Evolutionary conservation across 2,888 invertebrate species (phyloP), one percentile per base, ranked within the genome.

Genomic region (Tetrapedia diversipes): DNA sequence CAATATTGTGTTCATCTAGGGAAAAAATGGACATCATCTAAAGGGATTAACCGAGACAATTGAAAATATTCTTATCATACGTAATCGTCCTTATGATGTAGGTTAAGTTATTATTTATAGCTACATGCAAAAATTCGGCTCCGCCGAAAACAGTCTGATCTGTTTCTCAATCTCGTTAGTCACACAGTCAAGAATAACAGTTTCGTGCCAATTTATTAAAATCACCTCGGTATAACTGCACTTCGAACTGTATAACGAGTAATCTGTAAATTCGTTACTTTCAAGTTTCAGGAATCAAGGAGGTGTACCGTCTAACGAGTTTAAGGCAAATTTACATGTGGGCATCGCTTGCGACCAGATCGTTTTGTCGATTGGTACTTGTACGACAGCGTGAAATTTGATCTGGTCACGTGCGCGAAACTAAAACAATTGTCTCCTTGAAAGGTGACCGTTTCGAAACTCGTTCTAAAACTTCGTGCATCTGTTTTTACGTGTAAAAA

Each of bases 211-310:
- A 47, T 37, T 14, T 11, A n/a, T 43, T 16, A 32, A 56, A 47
- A 22, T 47, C 19, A 27, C 19, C n/a, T 65, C 45, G n/a, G n/a
- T 22, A 3, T 39, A 19, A 8, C 27, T 19, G 8, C 6, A 19
- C 27, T 4, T n/a, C 34, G 1, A 24, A 37, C 47, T 45, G 24
- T 61, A 7, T 24, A 10, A 24, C 10, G 11, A 39, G 29, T 65
- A 22, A n/a, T 24, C n/a, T 10, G n/a, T 43, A 43, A 49, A 34
- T 41, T 63, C 56, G 16, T 56, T 65, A 65, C 65, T 19, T 73
- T 56, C 60, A 49, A 22, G 34, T 57, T 45, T 45, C n/a, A 22
- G 14, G 29, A 57, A 45, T 37, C 57, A 32, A n/a, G n/a, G 45
- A 47, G 39, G 57, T n/a, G n/a, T 74, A 57, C 27, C 34, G 10